Base-by-base conservation (phyloP, 2,113 vertebrate species). In the Pterocles burchelli region DNA sequence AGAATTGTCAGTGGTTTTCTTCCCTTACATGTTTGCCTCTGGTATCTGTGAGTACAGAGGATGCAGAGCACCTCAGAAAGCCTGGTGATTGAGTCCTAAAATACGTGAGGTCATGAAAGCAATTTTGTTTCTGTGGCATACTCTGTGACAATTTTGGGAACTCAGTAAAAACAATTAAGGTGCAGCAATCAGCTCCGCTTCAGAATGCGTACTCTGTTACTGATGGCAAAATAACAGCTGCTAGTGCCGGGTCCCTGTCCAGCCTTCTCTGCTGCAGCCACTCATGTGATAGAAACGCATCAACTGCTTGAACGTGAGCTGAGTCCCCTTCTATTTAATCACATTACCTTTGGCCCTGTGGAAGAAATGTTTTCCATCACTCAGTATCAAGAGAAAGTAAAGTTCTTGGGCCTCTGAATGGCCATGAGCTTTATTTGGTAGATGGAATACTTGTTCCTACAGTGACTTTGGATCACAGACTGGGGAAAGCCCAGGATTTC, bases 1-100 rank as follows among this genome's bases (percentile, higher is more conserved):
- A 65, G 59, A 80, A 57, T 25, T 80, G 72, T 28, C 45, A n/a
- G 45, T 67, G 34, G 7, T 46, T 94, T 91, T 88, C 71, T 88
- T 75, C 36, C 15, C 43, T 38, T 85, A 7, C 45, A 82, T 88
- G 54, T 74, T 88, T 59, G 34, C 46, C 29, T 70, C 57, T 58
- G 58, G 5, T 77, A 38, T 48, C 45, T 90, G n/a, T 68, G 71
- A 88, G 24, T 11, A 11, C 11, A 43, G 46, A 55, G 54, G 66
- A 70, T 2, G 7, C 58, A 46, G 77, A 85, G 74, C 31, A 28
- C 34, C 71, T 76, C 54, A 66, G 77, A 88, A 91, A 79, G 62
- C n/a, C 45, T 34, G 14, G n/a, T 8, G 12, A 3, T 57, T 66
- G 43, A 20, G 46, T 66, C 45, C 38, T 77, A 24, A 73, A 84